Conservation (phyloP, 2,797 vertebrate genomes). For the Bucorvus abyssinicus region DNA sequence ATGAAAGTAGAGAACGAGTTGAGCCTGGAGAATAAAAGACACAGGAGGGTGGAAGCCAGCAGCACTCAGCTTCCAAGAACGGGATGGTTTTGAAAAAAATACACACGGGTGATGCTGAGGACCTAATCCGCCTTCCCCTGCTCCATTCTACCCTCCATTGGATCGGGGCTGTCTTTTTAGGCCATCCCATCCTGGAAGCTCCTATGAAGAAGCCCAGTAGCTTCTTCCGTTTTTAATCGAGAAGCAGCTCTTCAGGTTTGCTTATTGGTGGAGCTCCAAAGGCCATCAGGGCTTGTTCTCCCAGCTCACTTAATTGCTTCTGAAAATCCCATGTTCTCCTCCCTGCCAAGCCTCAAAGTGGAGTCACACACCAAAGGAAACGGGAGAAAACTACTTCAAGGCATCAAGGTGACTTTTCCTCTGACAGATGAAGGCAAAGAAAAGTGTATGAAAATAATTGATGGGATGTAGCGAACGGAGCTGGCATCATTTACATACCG, state of each 20-base stretch:
- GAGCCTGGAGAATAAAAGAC: background rate
- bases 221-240: background rate
- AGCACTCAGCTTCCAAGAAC: background rate
- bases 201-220: background rate
- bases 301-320: background rate
- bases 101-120: background rate
- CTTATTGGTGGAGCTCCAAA: background rate
- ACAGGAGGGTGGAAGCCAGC: background rate
- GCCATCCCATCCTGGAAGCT: background rate
- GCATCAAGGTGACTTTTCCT: constrained; percentile 60
- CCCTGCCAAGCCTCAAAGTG: background rate
- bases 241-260: background rate
- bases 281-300: background rate
- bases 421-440: constrained; percentile 46
- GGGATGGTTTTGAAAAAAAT: background rate
- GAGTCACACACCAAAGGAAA: background rate
- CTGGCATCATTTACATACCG: constrained; percentile 62
- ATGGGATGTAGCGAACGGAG: background rate
- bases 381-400: background rate
- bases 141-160: background rate
- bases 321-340: background rate
- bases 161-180: background rate
- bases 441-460: constrained; percentile 39
- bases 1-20: background rate
- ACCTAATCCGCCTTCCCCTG: background rate